A percentile compares a stretch with the other conserved stretches of the same genome.
Conservation (phyloP, 2,797 vertebrate genomes). For the Calcarius lapponicus region DNA sequence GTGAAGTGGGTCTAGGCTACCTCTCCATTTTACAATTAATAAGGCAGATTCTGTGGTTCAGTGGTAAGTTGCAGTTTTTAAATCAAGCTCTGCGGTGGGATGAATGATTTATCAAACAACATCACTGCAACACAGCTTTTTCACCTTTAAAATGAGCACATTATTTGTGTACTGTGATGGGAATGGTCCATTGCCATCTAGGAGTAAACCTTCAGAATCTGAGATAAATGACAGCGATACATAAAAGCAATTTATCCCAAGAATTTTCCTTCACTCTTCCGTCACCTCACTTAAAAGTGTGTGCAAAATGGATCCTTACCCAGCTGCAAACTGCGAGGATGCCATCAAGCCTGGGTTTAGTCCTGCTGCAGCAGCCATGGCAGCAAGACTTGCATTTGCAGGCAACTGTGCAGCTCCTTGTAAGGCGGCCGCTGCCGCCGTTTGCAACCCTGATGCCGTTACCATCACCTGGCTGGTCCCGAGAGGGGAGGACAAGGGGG, state of each 20-base stretch:
- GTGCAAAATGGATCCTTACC: constrained; percentile 79
- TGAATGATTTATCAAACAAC: background rate
- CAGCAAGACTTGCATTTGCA: constrained; percentile 91
- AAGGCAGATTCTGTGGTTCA: background rate
- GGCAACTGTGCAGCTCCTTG: constrained; percentile 90
- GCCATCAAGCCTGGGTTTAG: constrained; percentile 94
- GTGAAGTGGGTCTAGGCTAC: background rate
- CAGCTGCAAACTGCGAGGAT: constrained; percentile 92
- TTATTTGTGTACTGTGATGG: background rate
- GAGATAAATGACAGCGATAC: background rate
- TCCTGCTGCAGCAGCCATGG: constrained; percentile 96
- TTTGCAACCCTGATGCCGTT: constrained; percentile 85
- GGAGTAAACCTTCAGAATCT: background rate
- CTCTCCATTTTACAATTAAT: background rate
- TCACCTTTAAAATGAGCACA: background rate
- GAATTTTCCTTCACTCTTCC: background rate
- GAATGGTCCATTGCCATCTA: background rate
- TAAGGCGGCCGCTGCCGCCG: constrained; percentile 85
- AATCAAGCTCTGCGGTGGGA: background rate
- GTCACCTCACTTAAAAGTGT: background rate
- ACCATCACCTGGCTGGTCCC: constrained; percentile 94
- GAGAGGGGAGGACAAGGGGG: constrained; percentile 83
- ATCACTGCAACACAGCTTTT: background rate
- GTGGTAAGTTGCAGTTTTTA: background rate
- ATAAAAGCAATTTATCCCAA: background rate